Evolutionary conservation across 1,140 invertebrate genomes (phyloP), one percentile per base, ranked within the genome.

Genomic region (Mactra quadrangularis): DNA sequence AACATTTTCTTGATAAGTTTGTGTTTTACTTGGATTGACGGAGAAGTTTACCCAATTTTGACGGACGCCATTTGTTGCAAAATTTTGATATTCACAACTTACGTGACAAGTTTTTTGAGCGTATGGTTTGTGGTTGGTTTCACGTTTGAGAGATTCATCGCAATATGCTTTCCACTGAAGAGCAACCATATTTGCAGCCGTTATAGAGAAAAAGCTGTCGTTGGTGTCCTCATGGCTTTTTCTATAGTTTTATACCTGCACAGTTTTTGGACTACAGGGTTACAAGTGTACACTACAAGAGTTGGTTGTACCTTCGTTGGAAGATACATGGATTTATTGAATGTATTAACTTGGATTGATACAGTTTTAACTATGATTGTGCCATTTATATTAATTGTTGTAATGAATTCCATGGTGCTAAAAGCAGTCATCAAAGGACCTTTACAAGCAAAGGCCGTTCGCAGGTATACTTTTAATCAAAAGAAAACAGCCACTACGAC

Each of bases 1-100:
- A 94, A 94, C 38, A 91, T 93, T 6, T 95, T 94, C 64, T 85
- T 95, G 1, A 84, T 93, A 1, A 89, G 93, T 0, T 59, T 95
- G 11, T 82, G 94, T 1, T 76, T 94, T 2, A 94, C 94, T 0
- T 95, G 94, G 94, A 75, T 95, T 0, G 94, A 94, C 94, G 72
- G 94, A 7, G 93, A 93, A 1, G 90, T 89, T 1, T 41, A 93
- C 0, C 93, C 92, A 0, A 93, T 93, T 86, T 85, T 92, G 13
- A 27, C 71, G 38, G 52, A 41, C 9, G 38, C 86, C 22, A 75
- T 72, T n/a, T 79, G 77, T 29, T 92, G 90, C 62, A 88, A 90
- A 53, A 25, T 88, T 22, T 74, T 88, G 25, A 82, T 89, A 17
- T 92, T 87, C 57, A 35, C 83, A 9, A 87, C 85, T 11, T 89